Conservation (phyloP, 2,888 invertebrate species). For the Cantharis lateralis region DNA sequence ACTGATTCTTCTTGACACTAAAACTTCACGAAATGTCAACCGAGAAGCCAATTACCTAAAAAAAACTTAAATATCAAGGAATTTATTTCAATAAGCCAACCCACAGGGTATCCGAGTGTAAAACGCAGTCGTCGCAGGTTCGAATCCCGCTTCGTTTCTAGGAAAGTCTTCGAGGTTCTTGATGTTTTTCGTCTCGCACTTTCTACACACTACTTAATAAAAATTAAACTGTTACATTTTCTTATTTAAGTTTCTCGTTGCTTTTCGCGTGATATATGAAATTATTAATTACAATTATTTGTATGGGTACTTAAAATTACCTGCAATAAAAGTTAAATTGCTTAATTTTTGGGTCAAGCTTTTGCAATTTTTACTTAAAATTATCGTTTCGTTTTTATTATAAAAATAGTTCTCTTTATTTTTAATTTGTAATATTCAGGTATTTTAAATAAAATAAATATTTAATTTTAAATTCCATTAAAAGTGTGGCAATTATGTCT, state of each 20-base stretch:
- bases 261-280: not conserved
- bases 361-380: not conserved
- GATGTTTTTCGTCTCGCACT: not conserved
- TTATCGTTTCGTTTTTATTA: not conserved
- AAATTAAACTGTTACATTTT: not conserved
- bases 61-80: too few species aligned
- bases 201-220: not conserved
- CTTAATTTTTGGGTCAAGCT: not conserved
- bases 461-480: not conserved
- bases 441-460: not conserved
- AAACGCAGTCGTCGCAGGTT: not conserved
- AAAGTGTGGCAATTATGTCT: not conserved
- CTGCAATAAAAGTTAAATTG: not conserved
- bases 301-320: not conserved
- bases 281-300: not conserved
- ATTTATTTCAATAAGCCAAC: too few species aligned
- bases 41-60: too few species aligned
- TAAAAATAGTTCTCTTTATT: not conserved
- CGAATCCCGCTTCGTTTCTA: not conserved
- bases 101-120: not conserved
- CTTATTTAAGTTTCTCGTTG: not conserved
- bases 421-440: not conserved
- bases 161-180: not conserved
- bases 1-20: too few species aligned
- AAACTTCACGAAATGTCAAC: too few species aligned